These are phyloP conservation scores for Morpho helenor DNA, from an alignment of 2,888 invertebrate genomes.

Conservation along the genomic window DNA sequence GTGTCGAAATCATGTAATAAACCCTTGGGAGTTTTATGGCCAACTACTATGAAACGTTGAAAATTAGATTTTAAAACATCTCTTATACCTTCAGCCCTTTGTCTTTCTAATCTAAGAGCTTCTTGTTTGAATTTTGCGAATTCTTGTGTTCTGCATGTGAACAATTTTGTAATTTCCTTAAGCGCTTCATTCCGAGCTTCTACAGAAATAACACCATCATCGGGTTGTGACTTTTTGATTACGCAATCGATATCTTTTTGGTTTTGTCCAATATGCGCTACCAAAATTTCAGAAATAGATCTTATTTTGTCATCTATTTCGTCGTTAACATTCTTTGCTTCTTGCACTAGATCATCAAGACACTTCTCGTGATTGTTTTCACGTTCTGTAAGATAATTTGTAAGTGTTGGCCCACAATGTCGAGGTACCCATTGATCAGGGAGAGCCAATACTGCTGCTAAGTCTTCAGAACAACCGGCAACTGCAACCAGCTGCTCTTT, in stretches of 20 bases:
- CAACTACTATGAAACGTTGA: conserved; percentile 46
- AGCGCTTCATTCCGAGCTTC: conserved; percentile 37
- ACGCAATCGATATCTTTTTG: conserved; percentile 45
- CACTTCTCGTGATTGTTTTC: conserved; percentile 41
- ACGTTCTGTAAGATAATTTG: conserved; percentile 49
- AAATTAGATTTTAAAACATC: conserved; percentile 50
- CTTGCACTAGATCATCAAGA: conserved; percentile 35
- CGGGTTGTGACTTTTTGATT: conserved; percentile 32
- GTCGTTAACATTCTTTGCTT: conserved; percentile 40
- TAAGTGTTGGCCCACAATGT: conserved; percentile 47
- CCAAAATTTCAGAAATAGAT: conserved; percentile 43
- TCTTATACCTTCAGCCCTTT: conserved; percentile 51
- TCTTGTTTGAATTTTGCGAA: conserved; percentile 46
- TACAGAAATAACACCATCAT: conserved; percentile 23
- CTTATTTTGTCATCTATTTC: conserved; percentile 47
- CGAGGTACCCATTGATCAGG: conserved; percentile 54
- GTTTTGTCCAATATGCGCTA: conserved; percentile 45
- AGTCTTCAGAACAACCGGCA: conserved; percentile 48
- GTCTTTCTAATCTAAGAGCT: conserved; percentile 46
- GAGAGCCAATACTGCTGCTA: conserved; percentile 50
- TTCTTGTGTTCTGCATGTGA: conserved; percentile 37
- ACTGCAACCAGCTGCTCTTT: conserved; percentile 30
- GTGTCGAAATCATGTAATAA: conserved; percentile 59
- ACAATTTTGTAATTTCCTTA: conserved; percentile 36
- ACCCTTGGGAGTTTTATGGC: conserved; percentile 48